These are phyloP conservation scores for Athrips mouffetella DNA, from an alignment of 2,888 invertebrate genomes.

Conservation along the genomic window DNA sequence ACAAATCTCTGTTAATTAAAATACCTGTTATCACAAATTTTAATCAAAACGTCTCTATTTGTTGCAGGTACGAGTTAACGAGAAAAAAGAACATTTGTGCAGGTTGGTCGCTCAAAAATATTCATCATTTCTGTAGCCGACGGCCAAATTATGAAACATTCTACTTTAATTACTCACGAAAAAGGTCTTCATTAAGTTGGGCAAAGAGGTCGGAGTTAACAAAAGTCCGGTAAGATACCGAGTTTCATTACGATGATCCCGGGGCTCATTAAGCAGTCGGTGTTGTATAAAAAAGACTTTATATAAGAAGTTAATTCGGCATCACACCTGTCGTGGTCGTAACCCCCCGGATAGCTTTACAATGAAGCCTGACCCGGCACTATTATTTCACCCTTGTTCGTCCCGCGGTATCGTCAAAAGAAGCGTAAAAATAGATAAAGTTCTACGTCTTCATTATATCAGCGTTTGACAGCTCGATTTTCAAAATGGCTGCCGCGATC, in stretches of 20 bases:
- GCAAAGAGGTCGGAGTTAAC: constrained; percentile 48
- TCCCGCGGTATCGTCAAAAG: constrained; percentile 67
- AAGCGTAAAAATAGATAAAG: constrained; percentile 60
- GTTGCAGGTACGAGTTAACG: constrained; percentile 49
- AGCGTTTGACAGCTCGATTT: constrained; percentile 70
- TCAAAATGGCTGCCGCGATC: constrained; percentile 46
- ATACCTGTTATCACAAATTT: not conserved
- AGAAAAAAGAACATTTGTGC: constrained; percentile 35
- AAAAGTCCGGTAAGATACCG: constrained; percentile 51
- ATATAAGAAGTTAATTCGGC: constrained; percentile 75
- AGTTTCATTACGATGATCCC: constrained; percentile 66
- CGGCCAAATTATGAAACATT: constrained; percentile 35
- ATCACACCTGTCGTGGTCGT: constrained; percentile 76
- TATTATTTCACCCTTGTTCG: constrained; percentile 61
- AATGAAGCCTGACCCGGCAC: constrained; percentile 63
- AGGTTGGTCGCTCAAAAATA: constrained; percentile 49
- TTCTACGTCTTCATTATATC: constrained; percentile 56
- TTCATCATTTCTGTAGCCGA: constrained; percentile 30
- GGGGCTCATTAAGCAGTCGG: constrained; percentile 65
- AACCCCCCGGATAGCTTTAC: constrained; percentile 68
- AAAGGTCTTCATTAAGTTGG: constrained; percentile 59
- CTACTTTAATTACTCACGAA: constrained; percentile 40
- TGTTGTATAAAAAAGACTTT: constrained; percentile 70
- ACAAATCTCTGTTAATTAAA: not conserved
- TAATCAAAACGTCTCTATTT: constrained; percentile 22